Evolutionary conservation across 2,888 invertebrate species (phyloP).

Genomic region (Rosalia funebris): DNA sequence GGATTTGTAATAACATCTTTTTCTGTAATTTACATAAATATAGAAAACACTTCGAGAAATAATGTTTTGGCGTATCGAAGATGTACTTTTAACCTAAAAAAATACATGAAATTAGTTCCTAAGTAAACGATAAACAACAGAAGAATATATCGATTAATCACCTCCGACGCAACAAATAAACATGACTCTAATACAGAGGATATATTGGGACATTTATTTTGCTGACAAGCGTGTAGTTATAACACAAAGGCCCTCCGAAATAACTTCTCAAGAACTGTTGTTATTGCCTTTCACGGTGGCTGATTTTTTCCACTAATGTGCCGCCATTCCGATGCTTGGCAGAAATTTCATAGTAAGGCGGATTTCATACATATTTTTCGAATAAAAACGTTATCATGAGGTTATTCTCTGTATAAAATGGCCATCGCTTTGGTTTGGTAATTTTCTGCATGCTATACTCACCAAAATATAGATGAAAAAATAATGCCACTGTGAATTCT

Average conservation of each 20-base stretch:
- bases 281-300: background rate
- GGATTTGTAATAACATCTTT: conserved; percentile 38
- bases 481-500: conserved; percentile 7
- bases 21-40: conserved; percentile 46
- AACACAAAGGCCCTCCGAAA: conserved; percentile 1
- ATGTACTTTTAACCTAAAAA: conserved; percentile 17
- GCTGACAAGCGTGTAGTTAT: conserved; percentile 4
- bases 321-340: background rate
- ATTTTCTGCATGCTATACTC: background rate
- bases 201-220: conserved; percentile 5
- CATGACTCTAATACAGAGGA: conserved; percentile 1
- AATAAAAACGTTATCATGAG: background rate
- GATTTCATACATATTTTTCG: conserved; percentile 3
- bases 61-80: conserved; percentile 24
- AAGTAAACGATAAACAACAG: background rate
- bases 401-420: background rate
- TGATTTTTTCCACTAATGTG: background rate
- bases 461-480: conserved; percentile 22
- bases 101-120: background rate
- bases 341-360: background rate
- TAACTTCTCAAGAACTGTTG: background rate
- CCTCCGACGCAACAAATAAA: conserved; percentile 2
- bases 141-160: conserved; percentile 4
- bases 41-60: conserved; percentile 46
- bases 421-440: background rate